Conservation (phyloP, 2,113 vertebrate genomes). For the Serilophus lunatus region DNA sequence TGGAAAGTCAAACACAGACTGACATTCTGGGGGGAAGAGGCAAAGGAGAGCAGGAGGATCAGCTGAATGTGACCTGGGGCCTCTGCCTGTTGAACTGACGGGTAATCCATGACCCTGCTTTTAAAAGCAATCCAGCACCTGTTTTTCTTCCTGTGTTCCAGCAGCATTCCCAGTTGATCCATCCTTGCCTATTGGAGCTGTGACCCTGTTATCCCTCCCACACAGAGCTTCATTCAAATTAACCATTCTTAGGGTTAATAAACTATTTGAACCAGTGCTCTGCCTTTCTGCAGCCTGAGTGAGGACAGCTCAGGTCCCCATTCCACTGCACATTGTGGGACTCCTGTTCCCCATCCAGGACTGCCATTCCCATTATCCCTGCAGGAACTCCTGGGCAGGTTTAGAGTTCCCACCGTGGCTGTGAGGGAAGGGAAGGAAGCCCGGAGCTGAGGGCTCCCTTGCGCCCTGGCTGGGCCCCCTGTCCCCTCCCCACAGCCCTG, state of each 20-base stretch:
- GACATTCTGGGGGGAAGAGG: background rate
- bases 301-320: background rate
- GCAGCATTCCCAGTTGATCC: background rate
- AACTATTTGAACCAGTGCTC: background rate
- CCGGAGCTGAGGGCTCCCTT: slow-evolving; percentile 67
- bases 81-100: background rate
- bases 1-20: background rate
- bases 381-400: background rate
- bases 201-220: background rate
- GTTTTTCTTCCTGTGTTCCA: background rate
- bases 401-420: background rate
- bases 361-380: background rate
- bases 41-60: background rate
- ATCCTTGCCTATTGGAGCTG: background rate
- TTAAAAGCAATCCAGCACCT: background rate
- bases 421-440: slow-evolving; percentile 35
- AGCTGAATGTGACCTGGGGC: accelerated
- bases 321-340: too few relatives aligned
- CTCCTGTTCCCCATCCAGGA: background rate
- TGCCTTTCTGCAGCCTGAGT: background rate
- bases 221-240: background rate
- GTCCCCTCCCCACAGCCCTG: slow-evolving; percentile 4
- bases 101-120: background rate
- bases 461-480: slow-evolving; percentile 67
- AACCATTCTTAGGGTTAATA: background rate